Percentiles rank a stretch among this genome's conserved stretches.
These are phyloP conservation scores for Synergus itoensis DNA, from an alignment of 2,888 invertebrate species.

Conservation along the genomic window DNA sequence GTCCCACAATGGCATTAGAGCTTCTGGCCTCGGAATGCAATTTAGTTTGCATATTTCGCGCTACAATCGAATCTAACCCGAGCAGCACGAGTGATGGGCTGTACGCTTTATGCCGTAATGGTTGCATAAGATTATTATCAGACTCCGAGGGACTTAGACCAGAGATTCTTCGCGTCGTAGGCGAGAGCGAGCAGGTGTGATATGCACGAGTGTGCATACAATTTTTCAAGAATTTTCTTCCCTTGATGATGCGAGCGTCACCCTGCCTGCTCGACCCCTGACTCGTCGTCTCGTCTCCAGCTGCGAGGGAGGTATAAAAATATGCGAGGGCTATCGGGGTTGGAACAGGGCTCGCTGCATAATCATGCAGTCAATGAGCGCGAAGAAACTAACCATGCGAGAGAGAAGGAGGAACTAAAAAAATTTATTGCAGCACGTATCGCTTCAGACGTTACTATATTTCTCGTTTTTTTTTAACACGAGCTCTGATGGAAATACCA, in stretches of 20 bases:
- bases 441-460: slow-evolving; percentile 38
- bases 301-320: slow-evolving; percentile 58
- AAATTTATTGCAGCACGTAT: slow-evolving; percentile 63
- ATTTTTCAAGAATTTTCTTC: slow-evolving; percentile 1
- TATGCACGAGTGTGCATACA: slow-evolving; percentile 8
- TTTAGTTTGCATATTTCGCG: slow-evolving; percentile 72
- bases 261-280: slow-evolving; percentile 31
- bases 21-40: slow-evolving; percentile 63
- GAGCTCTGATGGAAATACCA: slow-evolving; percentile 7
- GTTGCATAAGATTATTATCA: slow-evolving; percentile 58
- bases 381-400: slow-evolving; percentile 71
- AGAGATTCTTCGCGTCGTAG: background rate
- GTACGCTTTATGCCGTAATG: slow-evolving; percentile 59
- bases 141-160: background rate
- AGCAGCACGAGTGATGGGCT: slow-evolving; percentile 59
- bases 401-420: slow-evolving; percentile 61
- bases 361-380: slow-evolving; percentile 73
- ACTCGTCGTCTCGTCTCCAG: slow-evolving; percentile 41
- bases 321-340: slow-evolving; percentile 62
- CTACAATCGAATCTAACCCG: slow-evolving; percentile 64
- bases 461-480: background rate
- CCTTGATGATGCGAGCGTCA: background rate
- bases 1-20: slow-evolving; percentile 34
- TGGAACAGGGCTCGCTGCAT: slow-evolving; percentile 64
- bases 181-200: background rate